phyloP scores from a whole-genome alignment of 2,113 vertebrate species.

The Gracilinanus agilis region DNA sequence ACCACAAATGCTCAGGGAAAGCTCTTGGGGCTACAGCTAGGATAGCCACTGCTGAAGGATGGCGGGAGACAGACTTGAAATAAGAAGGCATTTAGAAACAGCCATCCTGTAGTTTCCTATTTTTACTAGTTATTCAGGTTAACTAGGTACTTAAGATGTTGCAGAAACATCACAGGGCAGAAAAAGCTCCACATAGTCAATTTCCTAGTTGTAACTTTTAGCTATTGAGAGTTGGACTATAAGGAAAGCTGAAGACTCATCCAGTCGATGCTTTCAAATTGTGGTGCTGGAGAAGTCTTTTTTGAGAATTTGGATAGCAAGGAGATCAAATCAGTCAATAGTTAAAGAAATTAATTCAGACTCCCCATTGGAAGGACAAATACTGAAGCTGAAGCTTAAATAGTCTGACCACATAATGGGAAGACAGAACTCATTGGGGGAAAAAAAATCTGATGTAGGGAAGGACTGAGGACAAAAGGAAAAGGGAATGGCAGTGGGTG shows the following conservation, averaged over 20 bases:
- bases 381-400: neutral
- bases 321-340: neutral
- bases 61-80: neutral
- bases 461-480: neutral
- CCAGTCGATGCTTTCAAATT: neutral
- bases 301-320: neutral
- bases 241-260: neutral
- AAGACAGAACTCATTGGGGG: neutral
- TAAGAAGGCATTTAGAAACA: neutral
- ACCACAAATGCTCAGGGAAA: neutral
- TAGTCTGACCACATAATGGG: neutral
- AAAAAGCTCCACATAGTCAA: neutral
- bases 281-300: neutral
- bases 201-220: neutral
- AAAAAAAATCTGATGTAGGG: neutral
- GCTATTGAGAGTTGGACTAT: neutral
- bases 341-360: neutral
- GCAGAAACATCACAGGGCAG: neutral
- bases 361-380: neutral
- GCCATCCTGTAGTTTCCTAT: neutral
- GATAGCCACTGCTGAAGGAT: neutral
- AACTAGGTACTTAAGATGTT: neutral
- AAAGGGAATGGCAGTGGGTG: neutral
- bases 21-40: neutral
- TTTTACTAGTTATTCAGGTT: neutral